Base-by-base conservation (phyloP, 2,888 invertebrate species). In the Sphaerophoria rueppellii region DNA sequence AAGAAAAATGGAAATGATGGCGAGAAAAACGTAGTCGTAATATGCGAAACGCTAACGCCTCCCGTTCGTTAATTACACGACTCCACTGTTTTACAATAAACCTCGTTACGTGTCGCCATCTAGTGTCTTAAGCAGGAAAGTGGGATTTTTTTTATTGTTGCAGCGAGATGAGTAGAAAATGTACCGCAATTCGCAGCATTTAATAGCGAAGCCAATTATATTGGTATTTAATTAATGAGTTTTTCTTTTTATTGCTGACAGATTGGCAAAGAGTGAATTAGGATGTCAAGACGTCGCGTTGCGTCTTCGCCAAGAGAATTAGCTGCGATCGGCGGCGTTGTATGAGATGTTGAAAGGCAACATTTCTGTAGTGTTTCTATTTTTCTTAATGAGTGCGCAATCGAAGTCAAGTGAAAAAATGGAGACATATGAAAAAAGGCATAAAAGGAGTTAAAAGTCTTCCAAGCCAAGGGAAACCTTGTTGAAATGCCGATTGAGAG, bases 1-100 rank as follows among this genome's bases (percentile, higher is more conserved):
- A 70, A 83, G 72, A 40, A 82, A 85, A 63, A 69, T 14, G 35
- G 69, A 77, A 85, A 77, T 73, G 72, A 77, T 73, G 60, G 73
- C 85, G 85, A 69, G 81, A 76, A 67, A 76, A 81, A 81, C 81
- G 81, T 63, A 73, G 81, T 67, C 85, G 85, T 85, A 85, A 81
- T 85, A 85, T 73, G 85, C 81, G 85, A 86, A 82, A 86, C 82
- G 86, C 78, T 78, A 86, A 86, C 86, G 86, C 86, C 86, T 86
- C 77, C 78, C 74, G 82, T 77, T 82, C 74, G 74, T 82, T 82
- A 86, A 86, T 86, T 86, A 82, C 86, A 65, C 69, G 70, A 75
- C 73, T 50, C 52, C 14, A 32, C 54, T 40, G 76, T 12, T 60
- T 48, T 60, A 65, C 81, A 55, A 58, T 67, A 58, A 65, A 34